Evolutionary conservation across 2,888 invertebrate genomes (phyloP).

Genomic region (Strigamia crassipes): DNA sequence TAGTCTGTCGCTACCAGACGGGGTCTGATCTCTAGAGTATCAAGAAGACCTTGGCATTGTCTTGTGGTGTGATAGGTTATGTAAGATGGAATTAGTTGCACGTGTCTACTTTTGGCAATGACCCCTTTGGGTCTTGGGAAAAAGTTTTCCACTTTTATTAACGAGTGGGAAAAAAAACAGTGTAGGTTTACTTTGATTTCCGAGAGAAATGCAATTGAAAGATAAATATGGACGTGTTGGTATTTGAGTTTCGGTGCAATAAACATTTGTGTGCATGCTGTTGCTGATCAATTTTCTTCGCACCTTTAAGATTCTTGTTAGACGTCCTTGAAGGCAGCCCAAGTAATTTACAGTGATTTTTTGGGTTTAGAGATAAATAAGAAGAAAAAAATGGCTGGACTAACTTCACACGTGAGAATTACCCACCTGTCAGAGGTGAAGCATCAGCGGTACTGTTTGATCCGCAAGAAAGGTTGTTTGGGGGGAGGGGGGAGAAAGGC

Average conservation of each 20-base stretch:
- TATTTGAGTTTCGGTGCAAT: neutral
- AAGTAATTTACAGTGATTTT: constrained; percentile 1
- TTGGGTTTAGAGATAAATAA: neutral
- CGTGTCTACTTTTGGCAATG: constrained; percentile 37
- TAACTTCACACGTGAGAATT: constrained; percentile 38
- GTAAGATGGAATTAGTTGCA: constrained; percentile 35
- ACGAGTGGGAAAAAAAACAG: neutral
- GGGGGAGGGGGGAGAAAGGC: neutral
- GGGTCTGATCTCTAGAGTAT: constrained; percentile 21
- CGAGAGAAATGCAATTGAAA: constrained; percentile 19
- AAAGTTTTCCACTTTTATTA: constrained; percentile 12
- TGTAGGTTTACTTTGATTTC: constrained; percentile 23
- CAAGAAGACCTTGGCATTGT: constrained; percentile 32
- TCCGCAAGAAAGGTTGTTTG: constrained; percentile 39
- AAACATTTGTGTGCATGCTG: neutral
- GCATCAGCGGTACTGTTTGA: constrained; percentile 40
- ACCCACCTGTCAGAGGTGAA: constrained; percentile 38
- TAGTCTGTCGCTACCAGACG: constrained; percentile 34
- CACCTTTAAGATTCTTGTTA: constrained; percentile 11
- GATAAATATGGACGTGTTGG: neutral
- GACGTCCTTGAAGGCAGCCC: neutral
- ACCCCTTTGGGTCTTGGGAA: constrained; percentile 36
- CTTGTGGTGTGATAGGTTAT: constrained; percentile 35
- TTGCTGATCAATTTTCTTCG: neutral
- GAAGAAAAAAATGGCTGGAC: neutral